Conservation (phyloP, 2,113 vertebrate species). For the Panurus biarmicus region DNA sequence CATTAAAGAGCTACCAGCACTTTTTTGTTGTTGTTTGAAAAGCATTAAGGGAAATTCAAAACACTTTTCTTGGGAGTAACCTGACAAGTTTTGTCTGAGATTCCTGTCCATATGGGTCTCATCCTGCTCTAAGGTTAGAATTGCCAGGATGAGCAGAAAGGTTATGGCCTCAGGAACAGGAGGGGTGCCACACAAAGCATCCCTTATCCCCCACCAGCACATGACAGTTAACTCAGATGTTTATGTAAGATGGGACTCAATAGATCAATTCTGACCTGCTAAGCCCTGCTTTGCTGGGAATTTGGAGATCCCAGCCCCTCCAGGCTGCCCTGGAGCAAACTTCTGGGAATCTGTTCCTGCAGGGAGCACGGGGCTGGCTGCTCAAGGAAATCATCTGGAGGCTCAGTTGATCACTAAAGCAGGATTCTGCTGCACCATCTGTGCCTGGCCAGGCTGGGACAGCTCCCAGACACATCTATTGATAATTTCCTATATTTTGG, state of each 20-base stretch:
- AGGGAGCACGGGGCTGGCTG: not conserved
- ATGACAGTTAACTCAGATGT: conserved; percentile 61
- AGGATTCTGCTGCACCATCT: not conserved
- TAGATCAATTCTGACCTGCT: conserved; percentile 42
- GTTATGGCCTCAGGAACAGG: conserved; percentile 18
- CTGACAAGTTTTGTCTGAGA: not conserved
- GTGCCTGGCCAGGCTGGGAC: not conserved
- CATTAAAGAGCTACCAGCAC: not conserved
- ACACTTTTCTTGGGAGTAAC: not conserved
- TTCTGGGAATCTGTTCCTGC: not conserved
- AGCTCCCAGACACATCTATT: not conserved
- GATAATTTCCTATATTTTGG: not conserved
- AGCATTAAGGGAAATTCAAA: not conserved
- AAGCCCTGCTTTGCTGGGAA: not conserved
- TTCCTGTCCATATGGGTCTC: not conserved
- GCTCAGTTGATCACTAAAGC: not conserved
- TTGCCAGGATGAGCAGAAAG: not conserved
- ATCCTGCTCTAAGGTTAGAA: not conserved
- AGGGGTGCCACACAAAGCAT: conserved; percentile 48
- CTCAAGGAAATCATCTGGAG: not conserved
- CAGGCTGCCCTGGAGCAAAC: not conserved
- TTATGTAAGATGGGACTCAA: conserved; percentile 54
- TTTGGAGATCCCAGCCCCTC: not conserved
- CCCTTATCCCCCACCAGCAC: conserved; percentile 43
- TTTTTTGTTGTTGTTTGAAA: not conserved